These are phyloP conservation scores for Anagrus nilaparvatae DNA, from an alignment of 1,140 invertebrate species.

Conservation along the genomic window DNA sequence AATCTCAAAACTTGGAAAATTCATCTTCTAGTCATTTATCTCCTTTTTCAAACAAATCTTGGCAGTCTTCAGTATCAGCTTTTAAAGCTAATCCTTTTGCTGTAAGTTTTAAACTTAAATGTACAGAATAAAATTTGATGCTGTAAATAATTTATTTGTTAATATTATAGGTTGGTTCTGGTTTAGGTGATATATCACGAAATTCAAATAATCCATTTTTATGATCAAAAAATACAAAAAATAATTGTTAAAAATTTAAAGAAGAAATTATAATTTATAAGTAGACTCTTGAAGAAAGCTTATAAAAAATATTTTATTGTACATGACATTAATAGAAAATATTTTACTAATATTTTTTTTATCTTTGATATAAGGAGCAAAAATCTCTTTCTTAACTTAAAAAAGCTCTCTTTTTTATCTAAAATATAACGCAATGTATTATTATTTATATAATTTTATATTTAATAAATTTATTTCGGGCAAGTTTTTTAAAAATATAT, in stretches of 20 bases:
- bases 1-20: conserved; percentile 34
- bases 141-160: neutral
- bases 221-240: conserved; percentile 30
- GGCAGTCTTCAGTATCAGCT: conserved; percentile 37
- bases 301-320: conserved; percentile 29
- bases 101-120: conserved; percentile 23
- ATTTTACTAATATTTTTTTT: conserved; percentile 39
- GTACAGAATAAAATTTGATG: neutral
- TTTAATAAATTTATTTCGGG: conserved; percentile 17
- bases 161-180: conserved; percentile 35
- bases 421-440: too few species aligned
- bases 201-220: conserved; percentile 43
- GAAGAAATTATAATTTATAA: conserved; percentile 31
- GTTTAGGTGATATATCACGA: conserved; percentile 34
- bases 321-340: conserved; percentile 34
- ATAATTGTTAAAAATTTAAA: conserved; percentile 18
- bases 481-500: conserved; percentile 28
- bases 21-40: conserved; percentile 39
- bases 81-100: conserved; percentile 41
- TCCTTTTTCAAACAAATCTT: conserved; percentile 35
- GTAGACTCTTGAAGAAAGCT: conserved; percentile 26
- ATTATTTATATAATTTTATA: conserved; percentile 27
- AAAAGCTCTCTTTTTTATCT: conserved; percentile 24
- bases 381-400: conserved; percentile 35
- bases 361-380: conserved; percentile 30